These are phyloP conservation scores for Phylloscopus trochilus DNA, from an alignment of 2,113 vertebrate species.

Conservation along the genomic window DNA sequence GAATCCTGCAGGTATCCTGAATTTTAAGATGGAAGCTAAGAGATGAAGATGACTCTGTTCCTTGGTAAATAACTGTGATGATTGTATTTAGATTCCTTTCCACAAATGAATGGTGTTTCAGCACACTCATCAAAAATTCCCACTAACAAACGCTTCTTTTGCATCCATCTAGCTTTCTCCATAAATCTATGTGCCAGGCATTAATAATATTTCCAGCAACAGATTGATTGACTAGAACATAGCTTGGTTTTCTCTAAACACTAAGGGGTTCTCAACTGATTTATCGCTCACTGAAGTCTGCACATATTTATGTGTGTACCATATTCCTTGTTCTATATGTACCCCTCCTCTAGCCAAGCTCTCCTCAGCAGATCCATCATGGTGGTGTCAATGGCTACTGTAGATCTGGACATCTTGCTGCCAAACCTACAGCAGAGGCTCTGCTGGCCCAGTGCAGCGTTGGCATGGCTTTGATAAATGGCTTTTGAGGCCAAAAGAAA, in stretches of 20 bases:
- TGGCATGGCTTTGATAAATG: accelerated
- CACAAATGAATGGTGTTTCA: slow-evolving; percentile 1
- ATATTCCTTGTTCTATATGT: not conserved
- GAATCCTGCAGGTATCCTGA: not conserved
- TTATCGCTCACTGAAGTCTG: not conserved
- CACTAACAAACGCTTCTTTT: not conserved
- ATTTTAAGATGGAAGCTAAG: not conserved
- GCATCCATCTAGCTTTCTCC: not conserved
- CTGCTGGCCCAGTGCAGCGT: not conserved
- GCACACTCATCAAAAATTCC: slow-evolving; percentile 4
- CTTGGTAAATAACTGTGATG: not conserved
- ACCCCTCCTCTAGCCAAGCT: not conserved
- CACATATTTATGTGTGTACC: not conserved
- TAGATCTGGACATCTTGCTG: not conserved
- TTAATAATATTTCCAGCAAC: slow-evolving; percentile 45
- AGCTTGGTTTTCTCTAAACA: slow-evolving; percentile 33
- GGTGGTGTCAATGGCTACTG: not conserved
- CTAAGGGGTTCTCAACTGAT: slow-evolving; percentile 31
- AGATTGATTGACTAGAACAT: slow-evolving; percentile 48
- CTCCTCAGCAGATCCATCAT: not conserved
- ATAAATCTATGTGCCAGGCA: slow-evolving; percentile 16
- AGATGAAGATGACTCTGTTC: not conserved
- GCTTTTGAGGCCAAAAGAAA: not conserved
- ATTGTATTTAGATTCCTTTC: not conserved
- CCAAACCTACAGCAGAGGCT: not conserved